Base-by-base conservation (phyloP, 1,140 invertebrate species). In the Zaprionus capensis region DNA sequence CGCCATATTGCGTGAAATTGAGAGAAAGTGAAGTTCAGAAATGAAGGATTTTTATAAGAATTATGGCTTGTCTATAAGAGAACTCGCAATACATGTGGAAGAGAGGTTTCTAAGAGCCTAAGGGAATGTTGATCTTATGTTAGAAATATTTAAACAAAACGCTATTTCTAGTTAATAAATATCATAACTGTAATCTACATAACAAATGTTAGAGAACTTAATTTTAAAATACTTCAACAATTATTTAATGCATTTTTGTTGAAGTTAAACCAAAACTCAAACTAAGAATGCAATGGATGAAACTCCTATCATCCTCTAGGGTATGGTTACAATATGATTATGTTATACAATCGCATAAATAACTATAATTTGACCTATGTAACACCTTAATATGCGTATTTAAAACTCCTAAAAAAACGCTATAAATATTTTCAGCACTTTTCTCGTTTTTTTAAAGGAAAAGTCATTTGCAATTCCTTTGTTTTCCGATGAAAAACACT, bases 391-490 rank as follows among this genome's bases (percentile, higher is more conserved):
- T 17, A 46, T 46, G n/a, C 2, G 6, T 17, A 7, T 51, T 51
- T 2, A 2, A 51, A 22, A 14, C 11, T 24, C 22, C 12, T 46
- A 14, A 51, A 24, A 49, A 24, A 22, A 1, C 17, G 20, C 11
- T 24, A 22, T 51, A 51, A 22, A 51, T 51, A 51, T 51, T 22
- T 51, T 11, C 0, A 24, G 17, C 9, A 22, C 9, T 11, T 9
- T n/a, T n/a, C 15, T 22, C 22, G 22, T 49, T 49, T 11, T 11
- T 20, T 49, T 24, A 38, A 63, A 57, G 46, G 14, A 4, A 66
- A 67, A 44, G 28, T 56, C 59, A 53, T 68, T 61, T 57, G 55
- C 49, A 38, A 49, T 63, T 71, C 73, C 36, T 61, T 72, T 55
- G 44, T 69, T 62, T 36, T 44, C 24, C 41, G 46, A 41, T 24